phyloP scores from a whole-genome alignment of 2,113 vertebrate species.

The Pionites leucogaster region DNA sequence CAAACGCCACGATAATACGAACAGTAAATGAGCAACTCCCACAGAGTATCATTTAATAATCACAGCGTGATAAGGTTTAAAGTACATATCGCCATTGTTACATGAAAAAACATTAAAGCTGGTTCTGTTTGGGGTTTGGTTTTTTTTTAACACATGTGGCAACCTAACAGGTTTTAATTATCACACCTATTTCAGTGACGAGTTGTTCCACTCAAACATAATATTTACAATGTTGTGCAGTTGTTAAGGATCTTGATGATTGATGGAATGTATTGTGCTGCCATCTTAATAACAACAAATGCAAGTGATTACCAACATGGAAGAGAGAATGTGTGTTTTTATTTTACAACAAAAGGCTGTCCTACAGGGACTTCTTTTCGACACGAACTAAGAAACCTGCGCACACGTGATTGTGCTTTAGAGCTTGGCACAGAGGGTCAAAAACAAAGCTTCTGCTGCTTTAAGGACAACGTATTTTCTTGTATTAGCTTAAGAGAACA shows the following conservation, averaged over 20 bases:
- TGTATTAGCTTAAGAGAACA: background rate
- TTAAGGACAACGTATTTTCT: constrained; percentile 24
- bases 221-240: constrained; percentile 84
- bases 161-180: constrained; percentile 79
- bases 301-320: constrained; percentile 71
- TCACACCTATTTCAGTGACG: constrained; percentile 84
- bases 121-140: constrained; percentile 52
- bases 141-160: constrained; percentile 80
- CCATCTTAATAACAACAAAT: constrained; percentile 67
- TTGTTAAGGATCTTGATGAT: constrained; percentile 85
- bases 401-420: constrained; percentile 30
- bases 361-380: constrained; percentile 69
- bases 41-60: constrained; percentile 81
- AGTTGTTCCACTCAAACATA: constrained; percentile 85
- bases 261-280: constrained; percentile 82
- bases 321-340: constrained; percentile 72
- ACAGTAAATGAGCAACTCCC: constrained; percentile 84
- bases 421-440: background rate
- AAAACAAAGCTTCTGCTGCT: constrained; percentile 21
- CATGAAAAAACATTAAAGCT: constrained; percentile 75
- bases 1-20: constrained; percentile 85
- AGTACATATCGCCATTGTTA: constrained; percentile 78
- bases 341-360: constrained; percentile 73
- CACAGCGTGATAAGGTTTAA: constrained; percentile 86
- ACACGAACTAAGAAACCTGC: constrained; percentile 67